Evolutionary conservation across 2,888 invertebrate species (phyloP), one percentile per base, ranked within the genome.

Genomic region (Drosophila rellima): DNA sequence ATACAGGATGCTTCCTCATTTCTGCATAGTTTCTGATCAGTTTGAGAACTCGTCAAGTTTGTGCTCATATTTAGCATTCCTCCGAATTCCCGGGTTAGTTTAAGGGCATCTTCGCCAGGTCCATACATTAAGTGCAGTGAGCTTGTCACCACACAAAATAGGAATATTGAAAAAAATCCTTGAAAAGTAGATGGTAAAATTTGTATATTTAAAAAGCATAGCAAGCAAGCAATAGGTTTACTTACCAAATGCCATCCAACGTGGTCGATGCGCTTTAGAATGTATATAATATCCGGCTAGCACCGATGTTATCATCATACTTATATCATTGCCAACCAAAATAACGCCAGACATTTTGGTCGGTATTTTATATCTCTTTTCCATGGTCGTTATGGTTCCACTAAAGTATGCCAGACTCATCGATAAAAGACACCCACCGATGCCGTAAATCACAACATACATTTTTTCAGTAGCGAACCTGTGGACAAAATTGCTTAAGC

Each of bases 291-390:
- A 95, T 50, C 95, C 95, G 55, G 96, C 91, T 42, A 95, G 92
- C 31, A 95, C 93, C 0, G 95, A 95, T 39, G 95, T 94, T 60
- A 95, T 92, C 70, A 96, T 92, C 90, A 95, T 95, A 79, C 95
- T 95, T 75, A 96, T 94, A 91, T 96, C 96, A 90, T 96, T 96
- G 11, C 96, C 96, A 50, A 95, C 94, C 60, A 95, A 94, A 82
- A 96, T 95, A 70, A 96, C 93, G 63, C 96, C 95, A 66, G 95
- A 94, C 2, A 95, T 95, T 88, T 94, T 94, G 44, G 95, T 95
- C 4, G 95, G 95, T 82, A 96, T 95, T 89, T 95, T 95, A 89
- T 95, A 96, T 78, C 95, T 93, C 88, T 96, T 95, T 89, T 96
- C 95, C 77, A 96, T 91, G 1, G 95, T 95, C 31, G 95, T 95